Evolutionary conservation across 2,888 invertebrate genomes (phyloP).

Genomic region (Macrophya annulata): DNA sequence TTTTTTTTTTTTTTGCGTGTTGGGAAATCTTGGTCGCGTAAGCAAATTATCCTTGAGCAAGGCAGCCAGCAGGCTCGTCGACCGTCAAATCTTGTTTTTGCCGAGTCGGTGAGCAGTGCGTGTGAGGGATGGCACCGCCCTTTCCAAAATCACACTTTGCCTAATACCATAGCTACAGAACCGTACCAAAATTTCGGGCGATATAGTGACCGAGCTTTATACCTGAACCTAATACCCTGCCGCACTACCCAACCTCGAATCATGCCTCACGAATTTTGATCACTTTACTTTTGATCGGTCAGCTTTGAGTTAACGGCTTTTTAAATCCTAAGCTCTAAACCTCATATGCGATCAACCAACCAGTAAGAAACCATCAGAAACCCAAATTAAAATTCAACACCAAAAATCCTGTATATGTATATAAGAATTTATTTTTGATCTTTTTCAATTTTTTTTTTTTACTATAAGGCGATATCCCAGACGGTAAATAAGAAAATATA

Average conservation of each 20-base stretch:
- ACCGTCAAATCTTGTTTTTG: slow-evolving; percentile 48
- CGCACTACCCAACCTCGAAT: background rate
- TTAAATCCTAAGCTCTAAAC: background rate
- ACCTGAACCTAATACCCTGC: background rate
- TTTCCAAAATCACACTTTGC: slow-evolving; percentile 17
- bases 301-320: background rate
- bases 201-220: background rate
- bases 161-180: background rate
- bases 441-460: too few relatives aligned
- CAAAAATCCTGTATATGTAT: too few relatives aligned
- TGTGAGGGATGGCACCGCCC: slow-evolving; percentile 26
- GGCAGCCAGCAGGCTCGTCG: slow-evolving; percentile 29
- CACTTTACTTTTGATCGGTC: slow-evolving; percentile 2
- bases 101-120: slow-evolving; percentile 48
- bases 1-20: background rate
- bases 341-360: background rate
- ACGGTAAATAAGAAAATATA: background rate
- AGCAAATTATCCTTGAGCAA: slow-evolving; percentile 46
- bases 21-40: slow-evolving; percentile 51
- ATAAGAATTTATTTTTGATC: background rate
- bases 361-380: background rate
- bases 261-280: background rate
- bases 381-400: background rate
- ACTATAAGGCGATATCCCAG: background rate
- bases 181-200: background rate